Conservation (phyloP, 1,140 invertebrate species). For the Laodelphax striatellus region DNA sequence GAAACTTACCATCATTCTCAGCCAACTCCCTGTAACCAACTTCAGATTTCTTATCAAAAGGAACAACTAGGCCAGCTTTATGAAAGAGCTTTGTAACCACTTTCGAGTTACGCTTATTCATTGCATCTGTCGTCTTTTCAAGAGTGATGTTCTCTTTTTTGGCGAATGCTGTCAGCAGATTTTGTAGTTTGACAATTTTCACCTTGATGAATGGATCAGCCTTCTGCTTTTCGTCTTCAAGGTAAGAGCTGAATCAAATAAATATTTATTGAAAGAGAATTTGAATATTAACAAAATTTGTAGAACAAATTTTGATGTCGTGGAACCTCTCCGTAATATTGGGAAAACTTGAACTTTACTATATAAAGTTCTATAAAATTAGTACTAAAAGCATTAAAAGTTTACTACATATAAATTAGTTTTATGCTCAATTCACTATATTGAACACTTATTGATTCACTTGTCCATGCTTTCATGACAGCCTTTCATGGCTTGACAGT, state of each 20-base stretch:
- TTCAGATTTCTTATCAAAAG: constrained; percentile 64
- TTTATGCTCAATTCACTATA: too few species aligned
- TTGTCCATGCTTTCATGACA: too few species aligned
- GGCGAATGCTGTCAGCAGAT: constrained; percentile 50
- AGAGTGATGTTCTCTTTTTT: constrained; percentile 48
- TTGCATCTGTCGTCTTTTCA: constrained; percentile 42
- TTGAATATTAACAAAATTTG: too few species aligned
- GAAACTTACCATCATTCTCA: constrained; percentile 57
- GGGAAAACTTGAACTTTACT: too few species aligned
- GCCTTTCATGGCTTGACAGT: too few species aligned
- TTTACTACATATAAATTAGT: too few species aligned
- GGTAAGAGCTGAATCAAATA: constrained; percentile 36
- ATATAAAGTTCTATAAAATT: too few species aligned
- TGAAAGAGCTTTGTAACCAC: constrained; percentile 73
- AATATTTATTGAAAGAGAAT: constrained; percentile 16
- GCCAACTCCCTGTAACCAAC: constrained; percentile 67
- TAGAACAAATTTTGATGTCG: too few species aligned
- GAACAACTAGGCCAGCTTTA: constrained; percentile 78
- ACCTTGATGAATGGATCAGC: constrained; percentile 53
- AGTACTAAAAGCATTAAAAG: too few species aligned
- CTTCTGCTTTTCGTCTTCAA: constrained; percentile 46
- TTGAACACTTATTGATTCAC: too few species aligned
- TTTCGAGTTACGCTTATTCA: constrained; percentile 50
- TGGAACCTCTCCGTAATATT: too few species aligned
- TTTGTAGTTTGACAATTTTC: constrained; percentile 42